Conservation (phyloP, 2,797 vertebrate genomes). For the Tarsius wallacei region DNA sequence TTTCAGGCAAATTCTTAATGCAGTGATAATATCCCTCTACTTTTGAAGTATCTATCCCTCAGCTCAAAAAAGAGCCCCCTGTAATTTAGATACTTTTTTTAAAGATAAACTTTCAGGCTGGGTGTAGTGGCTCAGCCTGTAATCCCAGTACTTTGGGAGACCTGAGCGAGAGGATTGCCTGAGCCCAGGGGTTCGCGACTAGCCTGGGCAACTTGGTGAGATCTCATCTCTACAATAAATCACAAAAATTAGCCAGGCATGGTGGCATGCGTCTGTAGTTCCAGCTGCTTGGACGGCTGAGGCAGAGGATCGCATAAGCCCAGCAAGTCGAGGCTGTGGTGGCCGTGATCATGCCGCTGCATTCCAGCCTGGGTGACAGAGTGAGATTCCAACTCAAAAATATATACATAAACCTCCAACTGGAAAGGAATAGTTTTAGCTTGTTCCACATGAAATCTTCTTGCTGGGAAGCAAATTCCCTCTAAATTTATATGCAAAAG, state of each 20-base stretch:
- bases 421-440: constrained; percentile 16
- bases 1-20: constrained; percentile 15
- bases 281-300: no score
- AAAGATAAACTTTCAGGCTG: not conserved
- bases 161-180: no score
- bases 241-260: no score
- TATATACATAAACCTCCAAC: constrained; percentile 29
- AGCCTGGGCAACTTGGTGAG: no score
- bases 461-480: not conserved
- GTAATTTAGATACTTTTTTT: not conserved
- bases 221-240: no score
- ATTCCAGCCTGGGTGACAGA: not conserved
- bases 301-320: no score
- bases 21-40: not conserved
- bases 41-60: constrained; percentile 40
- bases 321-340: no score
- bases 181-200: no score
- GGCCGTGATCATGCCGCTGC: not conserved
- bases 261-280: no score
- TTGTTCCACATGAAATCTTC: constrained; percentile 18
- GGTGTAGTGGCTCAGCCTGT: no score
- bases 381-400: not conserved
- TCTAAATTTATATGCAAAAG: constrained; percentile 40
- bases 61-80: not conserved
- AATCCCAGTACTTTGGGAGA: no score